Percentiles rank a stretch among this genome's conserved stretches.
Evolutionary conservation across 1,140 invertebrate genomes (phyloP).

Genomic region (Acyrthosiphon pisum): DNA sequence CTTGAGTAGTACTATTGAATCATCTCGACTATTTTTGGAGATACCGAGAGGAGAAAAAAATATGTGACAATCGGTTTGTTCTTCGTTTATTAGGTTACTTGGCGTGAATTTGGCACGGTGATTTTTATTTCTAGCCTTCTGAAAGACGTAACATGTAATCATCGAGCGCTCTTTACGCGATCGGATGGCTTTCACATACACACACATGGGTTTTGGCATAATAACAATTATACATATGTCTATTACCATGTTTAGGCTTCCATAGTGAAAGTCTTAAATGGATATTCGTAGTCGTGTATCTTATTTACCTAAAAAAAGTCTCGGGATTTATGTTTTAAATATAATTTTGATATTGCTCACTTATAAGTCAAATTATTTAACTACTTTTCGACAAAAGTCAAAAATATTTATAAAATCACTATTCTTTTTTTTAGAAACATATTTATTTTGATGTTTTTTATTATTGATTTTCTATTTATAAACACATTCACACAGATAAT

Average conservation of each 20-base stretch:
- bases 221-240: slow-evolving; percentile 52
- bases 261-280: slow-evolving; percentile 42
- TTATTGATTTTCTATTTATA: neutral
- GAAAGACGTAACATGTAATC: slow-evolving; percentile 48
- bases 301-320: neutral
- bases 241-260: slow-evolving; percentile 47
- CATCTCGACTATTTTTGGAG: slow-evolving; percentile 52
- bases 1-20: slow-evolving; percentile 25
- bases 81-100: slow-evolving; percentile 53
- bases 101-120: slow-evolving; percentile 49
- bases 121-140: slow-evolving; percentile 48
- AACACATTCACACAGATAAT: neutral
- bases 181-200: slow-evolving; percentile 49
- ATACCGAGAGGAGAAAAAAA: slow-evolving; percentile 36
- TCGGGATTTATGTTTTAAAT: neutral
- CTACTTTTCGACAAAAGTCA: neutral
- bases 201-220: slow-evolving; percentile 46
- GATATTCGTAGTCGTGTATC: neutral
- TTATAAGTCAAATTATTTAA: neutral
- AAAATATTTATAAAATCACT: neutral
- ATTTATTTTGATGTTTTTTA: neutral
- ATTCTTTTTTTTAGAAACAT: neutral
- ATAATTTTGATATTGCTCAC: neutral
- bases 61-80: slow-evolving; percentile 51
- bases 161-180: slow-evolving; percentile 48